These are phyloP conservation scores for Steinernema hermaphroditum DNA, from an alignment of 2,888 invertebrate genomes.

Conservation along the genomic window DNA sequence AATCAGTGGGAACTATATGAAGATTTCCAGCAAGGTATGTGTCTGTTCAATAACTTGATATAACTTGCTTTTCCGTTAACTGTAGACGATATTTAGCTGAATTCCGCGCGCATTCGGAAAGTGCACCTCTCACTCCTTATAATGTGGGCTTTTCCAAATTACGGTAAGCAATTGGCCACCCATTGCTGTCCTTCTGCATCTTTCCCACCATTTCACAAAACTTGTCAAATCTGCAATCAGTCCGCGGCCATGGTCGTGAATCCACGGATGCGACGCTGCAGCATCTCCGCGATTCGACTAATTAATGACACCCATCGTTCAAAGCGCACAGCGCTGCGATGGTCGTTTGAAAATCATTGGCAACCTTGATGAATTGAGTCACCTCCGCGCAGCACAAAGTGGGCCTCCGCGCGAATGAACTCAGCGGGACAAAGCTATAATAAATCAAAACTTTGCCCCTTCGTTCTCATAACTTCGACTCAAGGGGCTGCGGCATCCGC, in stretches of 20 bases:
- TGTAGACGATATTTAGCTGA: no score
- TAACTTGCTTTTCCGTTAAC: no score
- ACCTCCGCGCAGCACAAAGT: background rate
- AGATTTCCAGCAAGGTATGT: no score
- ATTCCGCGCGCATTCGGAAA: no score
- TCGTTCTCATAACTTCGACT: conserved; percentile 19
- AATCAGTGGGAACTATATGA: no score
- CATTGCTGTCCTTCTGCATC: no score
- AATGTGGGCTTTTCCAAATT: no score
- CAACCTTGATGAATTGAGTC: conserved; percentile 29
- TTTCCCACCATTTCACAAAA: background rate
- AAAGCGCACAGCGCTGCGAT: background rate
- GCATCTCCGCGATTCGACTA: no score
- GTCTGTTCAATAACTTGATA: no score
- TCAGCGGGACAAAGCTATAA: conserved; percentile 7
- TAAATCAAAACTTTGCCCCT: conserved; percentile 21
- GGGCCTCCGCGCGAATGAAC: conserved; percentile 15
- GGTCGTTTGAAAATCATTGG: conserved; percentile 26
- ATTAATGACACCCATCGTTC: conserved; percentile 17
- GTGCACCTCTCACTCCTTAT: no score
- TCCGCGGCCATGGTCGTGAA: no score
- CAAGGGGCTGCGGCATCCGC: background rate
- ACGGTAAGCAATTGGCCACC: no score
- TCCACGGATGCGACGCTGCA: background rate
- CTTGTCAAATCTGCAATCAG: background rate